Conservation (phyloP, 2,113 vertebrate genomes). For the Labeo catla region DNA sequence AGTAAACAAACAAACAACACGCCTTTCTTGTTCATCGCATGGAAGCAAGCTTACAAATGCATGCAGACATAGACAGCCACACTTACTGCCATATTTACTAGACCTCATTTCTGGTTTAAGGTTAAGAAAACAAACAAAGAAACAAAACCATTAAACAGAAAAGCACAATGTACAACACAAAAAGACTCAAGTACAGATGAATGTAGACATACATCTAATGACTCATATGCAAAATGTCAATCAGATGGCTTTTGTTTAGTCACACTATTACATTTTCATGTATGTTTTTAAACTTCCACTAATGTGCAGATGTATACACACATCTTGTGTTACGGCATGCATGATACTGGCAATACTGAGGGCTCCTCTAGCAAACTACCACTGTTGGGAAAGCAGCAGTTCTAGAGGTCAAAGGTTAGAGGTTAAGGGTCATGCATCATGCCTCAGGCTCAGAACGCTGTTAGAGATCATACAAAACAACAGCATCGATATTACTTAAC, state of each 20-base stretch:
- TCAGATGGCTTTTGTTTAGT: slow-evolving; percentile 11
- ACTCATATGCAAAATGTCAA: slow-evolving; percentile 24
- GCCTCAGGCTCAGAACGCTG: slow-evolving; percentile 43
- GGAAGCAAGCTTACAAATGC: slow-evolving; percentile 52
- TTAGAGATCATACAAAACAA: slow-evolving; percentile 52
- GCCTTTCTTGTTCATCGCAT: slow-evolving; percentile 36
- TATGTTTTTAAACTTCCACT: not conserved
- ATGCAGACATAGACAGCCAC: slow-evolving; percentile 76
- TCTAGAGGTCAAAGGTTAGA: slow-evolving; percentile 45
- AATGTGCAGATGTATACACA: not conserved
- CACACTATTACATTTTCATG: not conserved
- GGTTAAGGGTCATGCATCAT: slow-evolving; percentile 59
- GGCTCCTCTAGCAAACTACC: not conserved
- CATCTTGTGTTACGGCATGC: slow-evolving; percentile 24
- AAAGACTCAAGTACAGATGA: slow-evolving; percentile 62
- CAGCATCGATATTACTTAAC: slow-evolving; percentile 22
- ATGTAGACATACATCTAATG: slow-evolving; percentile 27
- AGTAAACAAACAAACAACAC: slow-evolving; percentile 55
- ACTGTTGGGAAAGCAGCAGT: slow-evolving; percentile 12
- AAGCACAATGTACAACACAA: slow-evolving; percentile 72
- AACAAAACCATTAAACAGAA: slow-evolving; percentile 64
- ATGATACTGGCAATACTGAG: not conserved
- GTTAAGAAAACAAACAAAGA: slow-evolving; percentile 57
- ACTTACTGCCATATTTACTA: slow-evolving; percentile 78
- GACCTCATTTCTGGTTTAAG: slow-evolving; percentile 75